Conservation (phyloP, 2,888 invertebrate genomes). For the Leucania comma region DNA sequence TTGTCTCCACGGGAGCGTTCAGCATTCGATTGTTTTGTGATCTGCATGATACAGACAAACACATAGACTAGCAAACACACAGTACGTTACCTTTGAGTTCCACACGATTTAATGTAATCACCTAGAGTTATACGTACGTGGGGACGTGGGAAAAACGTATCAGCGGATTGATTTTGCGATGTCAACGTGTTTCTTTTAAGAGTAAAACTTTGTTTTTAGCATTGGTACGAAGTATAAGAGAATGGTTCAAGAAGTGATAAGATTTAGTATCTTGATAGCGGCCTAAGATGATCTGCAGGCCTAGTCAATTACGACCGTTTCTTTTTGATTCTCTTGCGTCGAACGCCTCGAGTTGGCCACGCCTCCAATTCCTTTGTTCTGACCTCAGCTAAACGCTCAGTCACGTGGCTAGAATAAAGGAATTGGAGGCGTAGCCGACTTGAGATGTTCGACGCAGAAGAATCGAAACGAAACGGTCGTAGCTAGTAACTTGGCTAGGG, state of each 20-base stretch:
- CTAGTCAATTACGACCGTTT: too few species aligned
- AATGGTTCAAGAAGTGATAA: neutral
- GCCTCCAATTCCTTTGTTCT: too few species aligned
- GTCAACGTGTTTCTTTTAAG: constrained; percentile 10
- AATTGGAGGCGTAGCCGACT: too few species aligned
- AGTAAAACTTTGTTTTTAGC: neutral
- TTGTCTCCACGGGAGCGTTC: constrained; percentile 38
- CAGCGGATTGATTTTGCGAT: constrained; percentile 32
- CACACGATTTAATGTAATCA: constrained; percentile 45
- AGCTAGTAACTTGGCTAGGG: too few species aligned
- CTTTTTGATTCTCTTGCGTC: too few species aligned
- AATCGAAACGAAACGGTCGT: too few species aligned
- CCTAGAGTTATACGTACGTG: constrained; percentile 2
- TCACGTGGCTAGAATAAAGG: too few species aligned
- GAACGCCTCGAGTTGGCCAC: too few species aligned
- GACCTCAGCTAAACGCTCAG: too few species aligned
- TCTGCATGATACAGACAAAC: constrained; percentile 50
- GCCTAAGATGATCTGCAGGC: too few species aligned
- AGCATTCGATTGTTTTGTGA: constrained; percentile 64
- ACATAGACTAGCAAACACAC: constrained; percentile 3
- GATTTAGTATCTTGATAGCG: too few species aligned
- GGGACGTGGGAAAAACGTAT: constrained; percentile 19
- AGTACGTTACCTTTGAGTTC: constrained; percentile 34
- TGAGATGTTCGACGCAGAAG: too few species aligned
- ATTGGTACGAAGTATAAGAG: neutral